Conservation (phyloP, 2,797 vertebrate genomes). For the Sebastes hopkinsi region DNA sequence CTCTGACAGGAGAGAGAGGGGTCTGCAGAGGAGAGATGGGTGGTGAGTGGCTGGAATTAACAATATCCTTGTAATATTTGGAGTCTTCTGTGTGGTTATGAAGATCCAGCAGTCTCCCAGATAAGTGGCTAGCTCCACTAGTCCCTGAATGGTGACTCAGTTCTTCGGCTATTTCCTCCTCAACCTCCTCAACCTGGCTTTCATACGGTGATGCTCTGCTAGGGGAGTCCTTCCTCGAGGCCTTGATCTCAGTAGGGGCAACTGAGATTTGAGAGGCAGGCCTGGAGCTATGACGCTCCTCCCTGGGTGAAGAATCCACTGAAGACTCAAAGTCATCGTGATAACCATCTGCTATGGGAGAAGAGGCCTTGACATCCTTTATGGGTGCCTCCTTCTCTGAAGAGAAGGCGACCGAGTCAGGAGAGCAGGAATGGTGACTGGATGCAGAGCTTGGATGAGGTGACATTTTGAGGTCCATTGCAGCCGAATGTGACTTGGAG, state of each 20-base stretch:
- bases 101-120: constrained; percentile 82
- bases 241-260: constrained; percentile 37
- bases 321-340: constrained; percentile 85
- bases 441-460: constrained; percentile 53
- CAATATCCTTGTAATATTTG: constrained; percentile 62
- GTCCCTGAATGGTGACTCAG: constrained; percentile 80
- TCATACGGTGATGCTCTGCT: constrained; percentile 62
- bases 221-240: constrained; percentile 8
- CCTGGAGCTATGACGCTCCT: constrained; percentile 49
- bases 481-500: constrained; percentile 41
- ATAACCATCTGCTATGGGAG: constrained; percentile 59
- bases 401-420: constrained; percentile 78
- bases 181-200: constrained; percentile 77
- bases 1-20: constrained; percentile 47
- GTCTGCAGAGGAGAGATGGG: constrained; percentile 54
- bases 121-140: constrained; percentile 71
- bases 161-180: constrained; percentile 88
- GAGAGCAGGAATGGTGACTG: constrained; percentile 63
- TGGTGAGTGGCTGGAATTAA: constrained; percentile 44
- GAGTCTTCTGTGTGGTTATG: constrained; percentile 72
- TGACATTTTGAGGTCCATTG: constrained; percentile 57
- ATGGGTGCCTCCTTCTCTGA: constrained; percentile 70
- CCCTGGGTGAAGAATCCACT: constrained; percentile 63
- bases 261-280: constrained; percentile 46
- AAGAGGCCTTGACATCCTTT: constrained; percentile 44